Percentiles rank a stretch among this genome's conserved stretches.
Conservation (phyloP, 2,888 invertebrate genomes). For the Mycalesis mineus region DNA sequence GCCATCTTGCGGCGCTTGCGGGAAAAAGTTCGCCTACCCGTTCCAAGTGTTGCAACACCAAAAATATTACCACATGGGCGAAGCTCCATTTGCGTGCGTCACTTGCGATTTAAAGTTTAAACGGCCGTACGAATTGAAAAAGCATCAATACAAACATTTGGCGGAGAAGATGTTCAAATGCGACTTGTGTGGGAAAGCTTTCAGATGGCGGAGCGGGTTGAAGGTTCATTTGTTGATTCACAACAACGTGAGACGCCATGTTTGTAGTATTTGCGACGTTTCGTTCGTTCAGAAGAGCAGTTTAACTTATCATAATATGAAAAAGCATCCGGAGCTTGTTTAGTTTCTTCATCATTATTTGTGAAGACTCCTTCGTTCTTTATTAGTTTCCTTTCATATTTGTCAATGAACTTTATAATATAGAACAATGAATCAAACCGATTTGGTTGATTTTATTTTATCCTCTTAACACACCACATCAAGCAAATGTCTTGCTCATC, state of each 20-base stretch:
- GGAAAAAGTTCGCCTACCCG: constrained; percentile 47
- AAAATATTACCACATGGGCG: constrained; percentile 49
- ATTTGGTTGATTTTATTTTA: too few relatives aligned
- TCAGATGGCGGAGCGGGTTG: not conserved
- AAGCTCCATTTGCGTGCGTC: constrained; percentile 36
- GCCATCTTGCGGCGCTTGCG: constrained; percentile 46
- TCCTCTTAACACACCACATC: too few relatives aligned
- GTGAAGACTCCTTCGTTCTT: too few relatives aligned
- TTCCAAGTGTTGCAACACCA: constrained; percentile 45
- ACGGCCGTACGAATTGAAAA: not conserved
- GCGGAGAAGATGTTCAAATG: not conserved
- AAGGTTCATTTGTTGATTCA: not conserved
- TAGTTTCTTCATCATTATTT: too few relatives aligned
- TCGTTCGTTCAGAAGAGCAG: not conserved
- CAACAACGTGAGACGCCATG: not conserved
- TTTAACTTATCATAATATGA: not conserved
- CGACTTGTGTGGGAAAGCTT: not conserved
- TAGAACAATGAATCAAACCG: too few relatives aligned
- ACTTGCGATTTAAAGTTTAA: not conserved
- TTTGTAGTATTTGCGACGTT: not conserved
- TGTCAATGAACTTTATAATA: too few relatives aligned
- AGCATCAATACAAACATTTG: not conserved
- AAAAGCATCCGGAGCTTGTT: not conserved
- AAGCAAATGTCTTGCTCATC: too few relatives aligned
- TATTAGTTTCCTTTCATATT: too few relatives aligned